Base-by-base conservation (phyloP, 1,140 invertebrate genomes). In the Heliconius melpomene region DNA sequence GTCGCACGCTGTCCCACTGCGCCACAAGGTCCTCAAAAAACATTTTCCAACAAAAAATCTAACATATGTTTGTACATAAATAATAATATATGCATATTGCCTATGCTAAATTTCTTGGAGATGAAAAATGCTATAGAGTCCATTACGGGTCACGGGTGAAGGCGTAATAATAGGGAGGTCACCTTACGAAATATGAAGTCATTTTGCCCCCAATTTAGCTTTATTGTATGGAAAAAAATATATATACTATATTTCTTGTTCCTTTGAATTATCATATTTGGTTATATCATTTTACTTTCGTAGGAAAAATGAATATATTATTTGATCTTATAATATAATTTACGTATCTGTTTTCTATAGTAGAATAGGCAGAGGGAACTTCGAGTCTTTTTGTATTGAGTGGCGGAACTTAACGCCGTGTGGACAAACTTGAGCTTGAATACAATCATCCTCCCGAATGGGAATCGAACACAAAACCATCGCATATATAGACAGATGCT, bases 111-210 rank as follows among this genome's bases (percentile, higher is more conserved):
- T 85, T 82, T 83, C 79, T 87, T 86, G 60, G 80, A 72, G 82
- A 85, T 85, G 87, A 88, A 88, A 89, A 87, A 88, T 88, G 85
- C 81, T 85, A 85, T 85, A 77, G 80, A 85, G 78, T 83, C 66
- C 79, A 85, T 86, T 86, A 86, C 84, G 79, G 82, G 79, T 78
- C 79, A 78, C 75, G 76, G 71, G 79, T 83, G 72, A 79, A 80
- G 75, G 66, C 54, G 81, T 87, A 86, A 88, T 88, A 81, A 74
- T 77, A 74, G 75, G 79, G 83, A 83, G 87, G 89, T 89, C 87
- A 87, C 82, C 74, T 83, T n/a, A 80, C 79, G 81, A 83, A 79
- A 78, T 82, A 86, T 86, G 77, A 76, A 78, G 73, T 77, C 78
- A 79, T 80, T 85, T 81, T 54, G 78, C 52, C 78, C 72, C 40